phyloP scores from a whole-genome alignment of 1,140 invertebrate genomes.

The Drosophila persimilis region DNA sequence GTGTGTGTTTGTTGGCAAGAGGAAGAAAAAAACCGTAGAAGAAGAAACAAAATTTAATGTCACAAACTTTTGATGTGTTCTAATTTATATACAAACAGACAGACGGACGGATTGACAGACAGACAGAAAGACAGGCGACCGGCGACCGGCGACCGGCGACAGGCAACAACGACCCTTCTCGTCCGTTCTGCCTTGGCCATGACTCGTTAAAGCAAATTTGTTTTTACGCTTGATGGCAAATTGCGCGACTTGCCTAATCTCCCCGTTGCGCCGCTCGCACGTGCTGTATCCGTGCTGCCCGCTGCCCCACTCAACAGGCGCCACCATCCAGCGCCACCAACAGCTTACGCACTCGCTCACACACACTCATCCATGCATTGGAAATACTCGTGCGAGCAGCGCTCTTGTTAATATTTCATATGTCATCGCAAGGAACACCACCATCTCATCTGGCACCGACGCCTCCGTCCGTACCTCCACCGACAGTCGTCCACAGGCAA shows the following conservation, averaged over 20 bases:
- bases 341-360: conserved; percentile 16
- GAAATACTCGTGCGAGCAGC: conserved; percentile 40
- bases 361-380: conserved; percentile 24
- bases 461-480: background rate
- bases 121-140: too few relatives aligned
- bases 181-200: conserved; percentile 12
- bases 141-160: too few relatives aligned
- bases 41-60: conserved; percentile 54
- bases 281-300: background rate
- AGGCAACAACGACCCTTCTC: conserved; percentile 2
- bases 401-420: conserved; percentile 78
- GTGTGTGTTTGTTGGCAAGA: conserved; percentile 6
- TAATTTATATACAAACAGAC: conserved; percentile 62
- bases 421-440: conserved; percentile 64
- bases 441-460: background rate
- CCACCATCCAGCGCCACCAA: background rate
- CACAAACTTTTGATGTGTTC: conserved; percentile 73
- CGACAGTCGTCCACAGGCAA: too few relatives aligned
- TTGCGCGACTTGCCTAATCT: conserved; percentile 48
- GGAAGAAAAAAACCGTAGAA: background rate
- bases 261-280: background rate
- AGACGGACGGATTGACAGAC: conserved; percentile 4
- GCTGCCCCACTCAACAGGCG: background rate
- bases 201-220: conserved; percentile 77
- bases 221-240: conserved; percentile 76